Conservation (phyloP, 2,113 vertebrate species). For the Crotalus helleri region DNA sequence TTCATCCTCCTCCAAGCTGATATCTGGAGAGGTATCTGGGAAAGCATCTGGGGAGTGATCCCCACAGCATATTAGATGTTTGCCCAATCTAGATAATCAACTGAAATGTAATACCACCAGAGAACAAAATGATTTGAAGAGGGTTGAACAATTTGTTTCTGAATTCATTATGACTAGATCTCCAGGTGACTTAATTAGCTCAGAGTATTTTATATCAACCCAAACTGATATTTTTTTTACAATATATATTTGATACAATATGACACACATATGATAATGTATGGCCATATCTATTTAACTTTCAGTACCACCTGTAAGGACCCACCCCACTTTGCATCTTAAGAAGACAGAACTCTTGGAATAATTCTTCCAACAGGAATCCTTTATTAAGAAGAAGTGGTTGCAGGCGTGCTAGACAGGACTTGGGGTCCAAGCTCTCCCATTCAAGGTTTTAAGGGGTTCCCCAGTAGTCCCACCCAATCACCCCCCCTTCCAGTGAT, state of each 20-base stretch:
- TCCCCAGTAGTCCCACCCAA: no score
- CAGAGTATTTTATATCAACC: background rate
- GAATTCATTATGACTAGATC: background rate
- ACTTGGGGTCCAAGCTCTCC: no score
- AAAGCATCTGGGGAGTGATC: no score
- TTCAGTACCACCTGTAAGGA: background rate
- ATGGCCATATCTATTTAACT: background rate
- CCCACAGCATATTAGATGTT: background rate
- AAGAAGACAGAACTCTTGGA: no score
- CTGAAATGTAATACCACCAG: background rate
- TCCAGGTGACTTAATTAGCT: background rate
- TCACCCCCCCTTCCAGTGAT: no score
- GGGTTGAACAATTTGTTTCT: background rate
- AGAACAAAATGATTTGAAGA: background rate
- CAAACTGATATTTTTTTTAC: background rate
- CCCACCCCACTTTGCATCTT: no score
- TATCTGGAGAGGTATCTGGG: no score
- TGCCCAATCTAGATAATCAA: background rate
- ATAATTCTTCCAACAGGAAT: no score
- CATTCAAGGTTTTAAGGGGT: no score
- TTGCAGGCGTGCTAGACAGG: no score
- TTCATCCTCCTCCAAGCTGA: no score
- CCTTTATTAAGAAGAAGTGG: no score
- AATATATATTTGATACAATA: background rate
- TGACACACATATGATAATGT: background rate